Conservation (phyloP, 2,797 vertebrate species). For the Sebastes miniatus region DNA sequence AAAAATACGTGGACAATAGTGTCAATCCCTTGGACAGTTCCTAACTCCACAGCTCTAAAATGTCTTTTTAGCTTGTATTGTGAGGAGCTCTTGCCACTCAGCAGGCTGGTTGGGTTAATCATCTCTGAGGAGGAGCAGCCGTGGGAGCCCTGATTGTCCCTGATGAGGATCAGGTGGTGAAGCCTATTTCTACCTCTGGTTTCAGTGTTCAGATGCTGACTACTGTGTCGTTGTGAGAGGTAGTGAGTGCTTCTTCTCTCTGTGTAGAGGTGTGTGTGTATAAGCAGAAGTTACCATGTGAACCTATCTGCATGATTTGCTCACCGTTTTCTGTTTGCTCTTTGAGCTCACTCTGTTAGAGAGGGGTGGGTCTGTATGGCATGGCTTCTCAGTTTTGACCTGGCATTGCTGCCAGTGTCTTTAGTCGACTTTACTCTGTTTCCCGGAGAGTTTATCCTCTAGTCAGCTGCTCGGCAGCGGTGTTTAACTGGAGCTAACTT, state of each 20-base stretch:
- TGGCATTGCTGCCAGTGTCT: not conserved
- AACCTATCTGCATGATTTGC: not conserved
- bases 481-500: not conserved
- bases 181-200: not conserved
- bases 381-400: not conserved
- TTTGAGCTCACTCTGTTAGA: too few species aligned
- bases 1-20: too few species aligned
- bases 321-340: too few species aligned
- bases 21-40: accelerated
- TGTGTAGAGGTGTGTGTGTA: not conserved
- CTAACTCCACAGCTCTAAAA: accelerated
- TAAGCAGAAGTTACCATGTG: not conserved
- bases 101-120: not conserved
- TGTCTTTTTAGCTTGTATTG: accelerated
- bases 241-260: not conserved
- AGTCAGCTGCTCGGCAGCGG: too few species aligned
- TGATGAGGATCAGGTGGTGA: not conserved
- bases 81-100: too few species aligned
- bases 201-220: too few species aligned
- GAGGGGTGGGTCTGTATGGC: accelerated
- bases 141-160: not conserved
- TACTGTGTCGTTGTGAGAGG: too few species aligned
- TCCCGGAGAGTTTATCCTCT: not conserved
- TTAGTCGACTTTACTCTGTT: not conserved
- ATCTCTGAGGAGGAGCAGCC: not conserved